Evolutionary conservation across 2,888 invertebrate species (phyloP).

Genomic region (Athetis lepigone): DNA sequence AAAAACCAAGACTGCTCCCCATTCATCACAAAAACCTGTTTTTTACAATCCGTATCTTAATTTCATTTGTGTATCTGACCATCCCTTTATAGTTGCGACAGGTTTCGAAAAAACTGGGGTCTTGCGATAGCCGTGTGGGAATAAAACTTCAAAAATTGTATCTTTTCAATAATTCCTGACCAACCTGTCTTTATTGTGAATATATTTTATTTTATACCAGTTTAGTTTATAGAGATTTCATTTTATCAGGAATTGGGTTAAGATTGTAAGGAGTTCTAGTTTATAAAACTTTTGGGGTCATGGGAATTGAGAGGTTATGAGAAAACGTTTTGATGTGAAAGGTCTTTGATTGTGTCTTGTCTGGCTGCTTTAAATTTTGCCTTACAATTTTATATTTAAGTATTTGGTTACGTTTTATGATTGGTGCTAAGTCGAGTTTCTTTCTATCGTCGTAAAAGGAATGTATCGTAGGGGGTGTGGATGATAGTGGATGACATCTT

Average conservation of each 20-base stretch:
- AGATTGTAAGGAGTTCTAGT: constrained; percentile 60
- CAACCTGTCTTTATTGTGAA: constrained; percentile 73
- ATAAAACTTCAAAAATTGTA: constrained; percentile 67
- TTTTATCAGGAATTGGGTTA: constrained; percentile 56
- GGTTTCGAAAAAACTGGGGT: constrained; percentile 72
- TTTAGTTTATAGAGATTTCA: constrained; percentile 66
- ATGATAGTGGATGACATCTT: too few species aligned
- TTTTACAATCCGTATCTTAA: constrained; percentile 64
- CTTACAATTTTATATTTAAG: neutral
- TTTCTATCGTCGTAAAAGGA: too few species aligned
- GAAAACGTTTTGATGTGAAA: constrained; percentile 42
- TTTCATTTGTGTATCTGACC: constrained; percentile 67
- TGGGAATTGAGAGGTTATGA: constrained; percentile 69
- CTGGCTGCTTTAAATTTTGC: constrained; percentile 3
- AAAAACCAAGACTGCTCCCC: constrained; percentile 41
- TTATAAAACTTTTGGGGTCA: constrained; percentile 63
- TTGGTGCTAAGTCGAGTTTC: too few species aligned
- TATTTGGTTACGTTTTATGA: neutral
- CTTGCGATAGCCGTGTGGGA: constrained; percentile 71
- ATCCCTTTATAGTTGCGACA: constrained; percentile 69
- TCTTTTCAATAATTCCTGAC: constrained; percentile 65
- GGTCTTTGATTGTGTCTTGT: constrained; percentile 6
- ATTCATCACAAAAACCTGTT: constrained; percentile 64
- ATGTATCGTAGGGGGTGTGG: too few species aligned
- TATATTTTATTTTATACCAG: constrained; percentile 73